Percentiles rank a stretch among this genome's conserved stretches.
Conservation (phyloP, 2,888 invertebrate genomes). For the Nebria brevicollis region DNA sequence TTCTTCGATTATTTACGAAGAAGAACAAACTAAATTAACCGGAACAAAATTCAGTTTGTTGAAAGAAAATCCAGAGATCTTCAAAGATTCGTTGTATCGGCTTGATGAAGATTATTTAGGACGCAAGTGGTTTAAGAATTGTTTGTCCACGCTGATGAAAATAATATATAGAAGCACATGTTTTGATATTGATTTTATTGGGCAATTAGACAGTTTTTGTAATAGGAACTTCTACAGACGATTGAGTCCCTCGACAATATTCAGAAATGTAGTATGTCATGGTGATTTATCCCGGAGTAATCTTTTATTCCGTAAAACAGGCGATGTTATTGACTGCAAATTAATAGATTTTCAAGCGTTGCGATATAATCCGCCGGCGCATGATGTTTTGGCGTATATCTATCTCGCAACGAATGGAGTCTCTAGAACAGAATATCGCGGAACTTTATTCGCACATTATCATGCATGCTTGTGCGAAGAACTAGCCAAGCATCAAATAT, state of each 20-base stretch:
- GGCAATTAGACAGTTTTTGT: slow-evolving; percentile 42
- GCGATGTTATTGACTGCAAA: slow-evolving; percentile 51
- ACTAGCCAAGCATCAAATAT: slow-evolving; percentile 43
- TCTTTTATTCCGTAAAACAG: slow-evolving; percentile 54
- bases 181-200: slow-evolving; percentile 10
- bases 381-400: slow-evolving; percentile 66
- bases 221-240: slow-evolving; percentile 53
- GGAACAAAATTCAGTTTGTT: slow-evolving; percentile 51
- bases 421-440: slow-evolving; percentile 49
- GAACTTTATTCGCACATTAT: slow-evolving; percentile 50
- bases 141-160: slow-evolving; percentile 34
- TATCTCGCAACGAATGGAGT: slow-evolving; percentile 51
- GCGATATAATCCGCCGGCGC: slow-evolving; percentile 71
- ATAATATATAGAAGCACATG: slow-evolving; percentile 32
- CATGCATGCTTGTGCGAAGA: slow-evolving; percentile 46
- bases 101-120: slow-evolving; percentile 53
- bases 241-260: slow-evolving; percentile 57
- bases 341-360: slow-evolving; percentile 58
- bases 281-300: slow-evolving; percentile 58
- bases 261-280: slow-evolving; percentile 59
- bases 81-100: slow-evolving; percentile 61
- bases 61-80: slow-evolving; percentile 54
- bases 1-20: slow-evolving; percentile 58
- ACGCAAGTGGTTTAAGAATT: slow-evolving; percentile 49
- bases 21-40: slow-evolving; percentile 47